Conservation (phyloP, 2,113 vertebrate genomes). For the Lynx canadensis region DNA sequence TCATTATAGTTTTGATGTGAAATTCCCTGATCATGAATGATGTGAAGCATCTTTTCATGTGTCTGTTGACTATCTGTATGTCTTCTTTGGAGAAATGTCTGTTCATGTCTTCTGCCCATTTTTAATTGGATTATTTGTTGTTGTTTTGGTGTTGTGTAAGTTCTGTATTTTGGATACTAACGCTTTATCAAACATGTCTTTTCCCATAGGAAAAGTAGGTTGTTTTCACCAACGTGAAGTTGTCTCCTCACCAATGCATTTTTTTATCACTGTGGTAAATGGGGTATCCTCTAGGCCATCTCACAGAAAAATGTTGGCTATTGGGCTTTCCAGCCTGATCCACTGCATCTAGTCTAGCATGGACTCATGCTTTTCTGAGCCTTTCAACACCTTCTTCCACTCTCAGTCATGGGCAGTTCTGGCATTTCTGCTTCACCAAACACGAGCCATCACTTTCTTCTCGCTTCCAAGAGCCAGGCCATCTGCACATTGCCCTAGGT, state of each 20-base stretch:
- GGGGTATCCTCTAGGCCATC: background rate
- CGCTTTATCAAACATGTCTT: background rate
- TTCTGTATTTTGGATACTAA: background rate
- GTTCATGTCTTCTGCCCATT: background rate
- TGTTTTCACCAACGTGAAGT: background rate
- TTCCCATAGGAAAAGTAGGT: background rate
- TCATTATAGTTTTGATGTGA: background rate
- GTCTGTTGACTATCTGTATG: background rate
- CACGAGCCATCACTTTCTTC: background rate
- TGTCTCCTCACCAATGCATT: background rate
- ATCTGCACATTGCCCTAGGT: background rate
- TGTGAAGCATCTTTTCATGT: background rate
- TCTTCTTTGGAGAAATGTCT: background rate
- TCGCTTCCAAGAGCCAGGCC: background rate
- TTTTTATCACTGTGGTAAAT: background rate
- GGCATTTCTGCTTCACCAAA: background rate
- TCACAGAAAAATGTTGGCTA: background rate
- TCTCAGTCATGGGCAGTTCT: background rate
- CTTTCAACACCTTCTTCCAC: background rate
- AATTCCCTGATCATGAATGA: background rate
- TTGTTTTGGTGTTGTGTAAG: background rate
- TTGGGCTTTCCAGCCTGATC: background rate
- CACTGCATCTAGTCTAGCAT: background rate
- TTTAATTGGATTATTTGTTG: background rate
- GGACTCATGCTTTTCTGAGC: background rate